Base-by-base conservation (phyloP, 2,113 vertebrate genomes). In the Dendropsophus ebraccatus region DNA sequence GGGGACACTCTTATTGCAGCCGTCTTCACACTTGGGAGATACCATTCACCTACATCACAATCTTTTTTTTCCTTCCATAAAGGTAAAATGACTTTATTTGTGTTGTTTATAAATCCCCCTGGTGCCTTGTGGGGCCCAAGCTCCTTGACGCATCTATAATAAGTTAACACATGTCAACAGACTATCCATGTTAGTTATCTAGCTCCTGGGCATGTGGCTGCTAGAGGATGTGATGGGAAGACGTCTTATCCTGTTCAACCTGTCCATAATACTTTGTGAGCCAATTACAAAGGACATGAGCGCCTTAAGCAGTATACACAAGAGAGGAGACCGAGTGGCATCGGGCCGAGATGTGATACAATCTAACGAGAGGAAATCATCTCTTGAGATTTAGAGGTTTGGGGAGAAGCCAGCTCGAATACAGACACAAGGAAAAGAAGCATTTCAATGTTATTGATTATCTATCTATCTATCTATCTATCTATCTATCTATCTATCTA, bases 221-320 rank as follows among this genome's bases (percentile, higher is more conserved):
- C 1, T 41, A 5, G 30, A 70, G 60, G 32, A 70, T 37, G 67
- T 70, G 60, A 65, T 16, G 60, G 25, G 25, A 65, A 65, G 65
- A 69, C 13, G 28, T 67, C 62, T 67, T 30, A 67, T 72, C 69
- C 21, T 41, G 35, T 72, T 41, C 69, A 37, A 45, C 37, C 37
- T 45, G 37, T 73, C 37, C 69, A 73, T 23, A 73, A 73, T 23
- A 73, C 69, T 73, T 13, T 41, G 69, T 23, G 21, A 73, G 12
- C 69, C 69, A 73, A 73, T 73, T 37, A 41, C 19, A n/a, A 45
- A 73, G 69, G 69, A 73, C 69, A 45, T 45, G 21, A 73, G 32
- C 23, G 69, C 69, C 69, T n/a, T 0, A 13, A 73, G 69, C 69
- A 0, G 69, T 45, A 12, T 73, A 73, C 69, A 73, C 37, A 4